Conservation (phyloP, 30 jellyfish, hydroid and myxozoan genomes). For the Hydractinia symbiolongicarpus region DNA sequence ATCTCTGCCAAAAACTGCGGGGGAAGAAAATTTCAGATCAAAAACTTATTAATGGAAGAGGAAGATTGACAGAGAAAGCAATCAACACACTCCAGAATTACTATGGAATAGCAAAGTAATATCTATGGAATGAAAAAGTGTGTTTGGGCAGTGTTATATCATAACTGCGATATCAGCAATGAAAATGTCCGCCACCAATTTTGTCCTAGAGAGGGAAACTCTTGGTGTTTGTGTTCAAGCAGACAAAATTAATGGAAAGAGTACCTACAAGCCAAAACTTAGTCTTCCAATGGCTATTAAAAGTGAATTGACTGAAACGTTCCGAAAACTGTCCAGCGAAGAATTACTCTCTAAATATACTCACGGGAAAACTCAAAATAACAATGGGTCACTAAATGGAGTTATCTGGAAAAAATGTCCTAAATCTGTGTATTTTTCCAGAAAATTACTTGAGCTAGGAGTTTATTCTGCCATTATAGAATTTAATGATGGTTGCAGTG, state of each 20-base stretch:
- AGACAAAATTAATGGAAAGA: too few species aligned
- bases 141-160: conserved; percentile 1
- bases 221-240: conserved; percentile 9
- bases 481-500: not conserved
- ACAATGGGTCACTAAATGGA: not conserved
- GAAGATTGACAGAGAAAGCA: not conserved
- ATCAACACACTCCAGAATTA: not conserved
- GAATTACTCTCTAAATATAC: not conserved
- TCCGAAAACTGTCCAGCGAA: not conserved
- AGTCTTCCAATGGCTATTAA: not conserved
- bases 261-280: not conserved
- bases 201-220: not conserved
- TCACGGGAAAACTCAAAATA: not conserved
- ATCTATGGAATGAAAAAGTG: not conserved
- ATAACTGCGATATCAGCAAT: conserved; percentile 3
- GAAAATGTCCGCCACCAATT: not conserved
- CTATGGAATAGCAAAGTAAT: not conserved
- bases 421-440: not conserved
- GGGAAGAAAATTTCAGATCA: not conserved
- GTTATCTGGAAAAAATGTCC: conserved; percentile 8
- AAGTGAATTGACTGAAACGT: not conserved
- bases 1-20: not conserved
- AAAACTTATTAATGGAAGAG: not conserved
- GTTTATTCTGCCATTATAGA: not conserved
- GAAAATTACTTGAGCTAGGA: not conserved